Evolutionary conservation across 2,888 invertebrate genomes (phyloP).

Genomic region (Pediacus dermestoides): DNA sequence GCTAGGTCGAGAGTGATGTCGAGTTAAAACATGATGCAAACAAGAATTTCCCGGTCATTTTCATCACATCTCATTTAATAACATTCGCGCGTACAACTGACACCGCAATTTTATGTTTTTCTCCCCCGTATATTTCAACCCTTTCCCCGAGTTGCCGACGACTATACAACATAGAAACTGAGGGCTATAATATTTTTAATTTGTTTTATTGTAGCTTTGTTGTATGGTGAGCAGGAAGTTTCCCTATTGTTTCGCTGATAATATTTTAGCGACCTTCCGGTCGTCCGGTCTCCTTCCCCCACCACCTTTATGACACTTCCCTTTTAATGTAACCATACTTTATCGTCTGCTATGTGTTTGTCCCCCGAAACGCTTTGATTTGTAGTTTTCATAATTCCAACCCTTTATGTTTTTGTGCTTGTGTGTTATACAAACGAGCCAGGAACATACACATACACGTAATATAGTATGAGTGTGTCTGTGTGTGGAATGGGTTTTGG

Average conservation of each 20-base stretch:
- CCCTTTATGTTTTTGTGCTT: constrained; percentile 8
- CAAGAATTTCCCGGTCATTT: constrained; percentile 26
- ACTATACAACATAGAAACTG: constrained; percentile 12
- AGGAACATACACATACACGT: no score
- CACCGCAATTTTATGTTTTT: constrained; percentile 37
- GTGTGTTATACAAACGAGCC: no score
- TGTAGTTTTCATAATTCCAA: constrained; percentile 41
- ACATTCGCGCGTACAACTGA: constrained; percentile 37
- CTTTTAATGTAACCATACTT: constrained; percentile 41
- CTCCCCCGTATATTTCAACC: constrained; percentile 25
- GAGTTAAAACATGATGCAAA: no score
- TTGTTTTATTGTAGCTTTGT: constrained; percentile 45
- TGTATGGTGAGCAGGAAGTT: constrained; percentile 44
- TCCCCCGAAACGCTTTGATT: constrained; percentile 37
- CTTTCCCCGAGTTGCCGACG: constrained; percentile 29
- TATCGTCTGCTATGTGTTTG: constrained; percentile 38
- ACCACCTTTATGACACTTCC: constrained; percentile 43
- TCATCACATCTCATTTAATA: constrained; percentile 43
- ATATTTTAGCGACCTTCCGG: constrained; percentile 47
- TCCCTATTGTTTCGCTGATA: constrained; percentile 47
- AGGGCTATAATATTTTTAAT: constrained; percentile 44
- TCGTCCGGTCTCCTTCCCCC: no score
- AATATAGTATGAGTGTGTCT: no score
- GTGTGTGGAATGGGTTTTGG: no score
- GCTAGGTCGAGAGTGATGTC: no score